These are phyloP conservation scores for Gephyroberyx darwinii DNA, from an alignment of 2,797 vertebrate species.

Conservation along the genomic window DNA sequence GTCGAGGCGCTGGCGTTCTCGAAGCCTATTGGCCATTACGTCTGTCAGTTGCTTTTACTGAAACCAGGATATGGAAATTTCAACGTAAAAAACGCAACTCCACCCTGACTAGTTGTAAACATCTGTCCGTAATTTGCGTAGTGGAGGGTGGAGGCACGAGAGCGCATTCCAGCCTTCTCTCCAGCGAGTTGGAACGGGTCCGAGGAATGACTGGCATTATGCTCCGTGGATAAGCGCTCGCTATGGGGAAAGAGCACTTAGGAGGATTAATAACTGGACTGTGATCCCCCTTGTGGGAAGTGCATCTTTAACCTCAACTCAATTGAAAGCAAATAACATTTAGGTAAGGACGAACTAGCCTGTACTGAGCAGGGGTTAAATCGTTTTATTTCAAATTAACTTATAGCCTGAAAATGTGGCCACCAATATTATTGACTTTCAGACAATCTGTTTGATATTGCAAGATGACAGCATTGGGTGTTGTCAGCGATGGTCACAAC, in stretches of 20 bases:
- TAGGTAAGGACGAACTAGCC: neutral
- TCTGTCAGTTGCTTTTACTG: constrained; percentile 45
- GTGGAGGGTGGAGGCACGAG: constrained; percentile 60
- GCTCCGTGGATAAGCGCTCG: constrained; percentile 5
- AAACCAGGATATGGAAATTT: constrained; percentile 68
- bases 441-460: constrained; percentile 11
- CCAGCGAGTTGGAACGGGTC: constrained; percentile 73
- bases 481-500: too few relatives aligned
- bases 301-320: constrained; percentile 23
- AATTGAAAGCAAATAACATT: constrained; percentile 2
- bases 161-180: constrained; percentile 65
- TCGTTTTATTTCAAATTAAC: neutral
- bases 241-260: constrained; percentile 39
- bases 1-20: constrained; percentile 17
- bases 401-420: neutral
- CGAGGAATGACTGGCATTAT: constrained; percentile 69
- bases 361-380: constrained; percentile 15
- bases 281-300: constrained; percentile 22
- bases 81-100: constrained; percentile 77
- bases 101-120: constrained; percentile 78
- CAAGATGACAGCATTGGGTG: neutral
- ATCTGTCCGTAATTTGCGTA: constrained; percentile 77
- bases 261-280: constrained; percentile 5
- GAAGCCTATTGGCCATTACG: constrained; percentile 61
- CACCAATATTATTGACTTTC: neutral